Base-by-base conservation (phyloP, 2,888 invertebrate species). In the Hirtodrosophila alboralis region DNA sequence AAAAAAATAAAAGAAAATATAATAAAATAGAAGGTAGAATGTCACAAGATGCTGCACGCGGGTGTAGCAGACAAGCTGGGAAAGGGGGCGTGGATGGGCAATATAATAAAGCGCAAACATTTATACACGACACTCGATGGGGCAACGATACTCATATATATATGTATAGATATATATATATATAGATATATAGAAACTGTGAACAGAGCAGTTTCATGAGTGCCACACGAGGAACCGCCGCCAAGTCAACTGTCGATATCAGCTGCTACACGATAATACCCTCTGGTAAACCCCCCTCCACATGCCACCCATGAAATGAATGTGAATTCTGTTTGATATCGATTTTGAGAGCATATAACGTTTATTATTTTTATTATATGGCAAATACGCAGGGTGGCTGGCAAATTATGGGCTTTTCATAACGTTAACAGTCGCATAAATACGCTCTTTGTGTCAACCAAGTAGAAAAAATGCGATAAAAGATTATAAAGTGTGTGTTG, bases 381-480 rank as follows among this genome's bases (percentile, higher is more conserved):
- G 75, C 64, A 74, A 73, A 43, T 62, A 38, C 53, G 47, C 28
- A 54, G 72, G 83, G 66, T 65, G 75, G 65, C 68, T 87, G 83
- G 74, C 83, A 87, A 88, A 85, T 89, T 87, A 87, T 88, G 86
- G 86, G 81, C 75, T 85, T 88, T 87, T 87, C 77, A 84, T 83
- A 84, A 86, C 84, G 73, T 76, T 84, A 85, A 87, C 84, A 81
- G 86, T 78, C 80, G 80, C 81, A 84, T 78, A 85, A 86, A 86
- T 87, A 77, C 88, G 79, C 86, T 88, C 85, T 86, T 86, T 89
- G 89, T 89, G 89, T 88, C 86, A 81, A 88, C 84, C 85, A 86
- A 79, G 87, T 87, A 89, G 89, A 89, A 91, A 88, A 89, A 91
- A 89, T 89, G 90, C 88, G 90, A 90, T 91, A 91, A 90, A 90